Conservation (phyloP, 1,140 invertebrate species). For the Ericerus pela region DNA sequence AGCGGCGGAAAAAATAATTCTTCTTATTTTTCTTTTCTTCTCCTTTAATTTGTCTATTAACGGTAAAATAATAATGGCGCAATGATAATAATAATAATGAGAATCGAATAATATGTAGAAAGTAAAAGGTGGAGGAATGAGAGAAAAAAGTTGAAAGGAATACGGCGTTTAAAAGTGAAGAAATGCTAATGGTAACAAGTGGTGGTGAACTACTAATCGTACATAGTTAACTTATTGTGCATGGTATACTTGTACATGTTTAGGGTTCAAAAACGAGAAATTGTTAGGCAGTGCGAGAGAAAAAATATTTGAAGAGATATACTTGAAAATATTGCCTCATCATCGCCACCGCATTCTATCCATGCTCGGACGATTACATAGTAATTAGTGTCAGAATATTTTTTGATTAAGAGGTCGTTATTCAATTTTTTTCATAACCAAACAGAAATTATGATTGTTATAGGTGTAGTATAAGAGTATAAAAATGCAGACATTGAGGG, state of each 20-base stretch:
- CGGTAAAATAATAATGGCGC: constrained; percentile 12
- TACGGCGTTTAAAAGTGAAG: background rate
- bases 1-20: too few species aligned
- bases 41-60: constrained; percentile 10
- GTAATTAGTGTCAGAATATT: constrained; percentile 12
- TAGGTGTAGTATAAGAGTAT: too few species aligned
- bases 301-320: constrained; percentile 6
- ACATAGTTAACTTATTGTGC: too few species aligned
- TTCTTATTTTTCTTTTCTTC: background rate
- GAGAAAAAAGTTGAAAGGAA: background rate
- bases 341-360: background rate
- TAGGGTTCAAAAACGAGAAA: background rate
- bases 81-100: constrained; percentile 6
- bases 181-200: background rate
- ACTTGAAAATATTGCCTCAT: constrained; percentile 10
- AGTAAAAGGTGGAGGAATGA: too few species aligned
- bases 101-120: background rate
- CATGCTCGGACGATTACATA: background rate
- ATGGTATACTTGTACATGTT: too few species aligned
- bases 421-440: constrained; percentile 8
- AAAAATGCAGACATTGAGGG: too few species aligned
- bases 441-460: too few species aligned
- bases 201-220: too few species aligned
- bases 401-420: constrained; percentile 12
- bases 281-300: background rate